A percentile compares a stretch with the other conserved stretches of the same genome.
Conservation (phyloP, 1,140 invertebrate genomes). For the Drosophila leontia region DNA sequence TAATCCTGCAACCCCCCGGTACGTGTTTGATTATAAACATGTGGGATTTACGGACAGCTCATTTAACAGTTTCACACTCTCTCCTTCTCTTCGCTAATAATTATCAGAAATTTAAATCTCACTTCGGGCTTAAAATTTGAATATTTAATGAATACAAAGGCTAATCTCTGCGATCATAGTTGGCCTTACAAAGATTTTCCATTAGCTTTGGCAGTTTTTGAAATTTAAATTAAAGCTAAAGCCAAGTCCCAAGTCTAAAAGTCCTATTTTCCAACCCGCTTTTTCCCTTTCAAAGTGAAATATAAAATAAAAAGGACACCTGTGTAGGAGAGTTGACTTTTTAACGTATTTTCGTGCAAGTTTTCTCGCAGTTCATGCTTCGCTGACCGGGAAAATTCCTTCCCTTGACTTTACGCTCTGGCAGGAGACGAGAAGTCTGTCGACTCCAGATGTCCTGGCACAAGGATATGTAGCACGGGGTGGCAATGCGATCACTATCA, state of each 20-base stretch:
- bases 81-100: constrained; percentile 26
- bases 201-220: constrained; percentile 11
- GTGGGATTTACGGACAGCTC: constrained; percentile 77
- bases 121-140: constrained; percentile 69
- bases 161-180: constrained; percentile 33
- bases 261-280: constrained; percentile 6
- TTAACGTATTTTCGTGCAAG: constrained; percentile 68
- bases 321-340: constrained; percentile 51
- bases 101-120: constrained; percentile 67
- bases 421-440: constrained; percentile 43
- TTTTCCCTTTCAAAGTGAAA: constrained; percentile 1
- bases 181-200: background rate
- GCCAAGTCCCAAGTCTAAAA: background rate
- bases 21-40: constrained; percentile 83
- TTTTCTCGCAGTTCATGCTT: constrained; percentile 63
- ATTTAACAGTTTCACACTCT: constrained; percentile 67
- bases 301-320: constrained; percentile 32
- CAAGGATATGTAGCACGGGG: constrained; percentile 43
- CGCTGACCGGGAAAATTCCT: constrained; percentile 49
- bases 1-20: constrained; percentile 59
- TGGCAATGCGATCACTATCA: constrained; percentile 33
- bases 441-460: constrained; percentile 42
- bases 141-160: constrained; percentile 50
- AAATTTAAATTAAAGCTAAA: constrained; percentile 43
- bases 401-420: constrained; percentile 14